Percentiles rank a stretch among this genome's conserved stretches.
Evolutionary conservation across 2,888 invertebrate genomes (phyloP).

Genomic region (Cheilosia grossa): DNA sequence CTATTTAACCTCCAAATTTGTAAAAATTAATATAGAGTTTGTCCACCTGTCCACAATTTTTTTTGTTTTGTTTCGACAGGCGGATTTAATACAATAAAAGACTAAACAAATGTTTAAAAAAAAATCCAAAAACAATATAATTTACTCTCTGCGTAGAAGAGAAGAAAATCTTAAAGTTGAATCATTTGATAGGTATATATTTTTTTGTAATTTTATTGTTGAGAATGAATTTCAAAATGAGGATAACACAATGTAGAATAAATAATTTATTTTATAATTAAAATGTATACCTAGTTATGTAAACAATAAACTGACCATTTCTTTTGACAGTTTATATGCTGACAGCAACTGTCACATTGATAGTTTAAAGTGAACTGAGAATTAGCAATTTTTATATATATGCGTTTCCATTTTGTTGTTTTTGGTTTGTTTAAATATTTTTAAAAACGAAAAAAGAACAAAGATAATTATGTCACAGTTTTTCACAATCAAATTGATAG

Average conservation of each 20-base stretch:
- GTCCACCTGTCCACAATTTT: conserved; percentile 27
- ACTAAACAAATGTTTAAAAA: conserved; percentile 22
- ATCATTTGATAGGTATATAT: conserved; percentile 12
- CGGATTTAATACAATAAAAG: conserved; percentile 36
- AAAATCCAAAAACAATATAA: conserved; percentile 9
- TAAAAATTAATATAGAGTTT: conserved; percentile 28
- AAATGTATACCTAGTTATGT: conserved; percentile 40
- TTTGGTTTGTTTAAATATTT: conserved; percentile 17
- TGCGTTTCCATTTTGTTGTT: conserved; percentile 13
- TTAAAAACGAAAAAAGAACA: neutral
- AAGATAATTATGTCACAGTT: conserved; percentile 14
- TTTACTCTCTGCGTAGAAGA: neutral
- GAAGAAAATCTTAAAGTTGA: neutral
- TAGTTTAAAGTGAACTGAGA: conserved; percentile 41
- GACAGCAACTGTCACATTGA: conserved; percentile 49
- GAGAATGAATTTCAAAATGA: conserved; percentile 37
- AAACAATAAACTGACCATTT: conserved; percentile 26
- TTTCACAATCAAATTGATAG: conserved; percentile 43
- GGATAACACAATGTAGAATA: conserved; percentile 53
- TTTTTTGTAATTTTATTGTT: conserved; percentile 11
- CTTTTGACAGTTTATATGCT: neutral
- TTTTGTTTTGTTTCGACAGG: conserved; percentile 12
- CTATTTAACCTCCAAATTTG: conserved; percentile 51
- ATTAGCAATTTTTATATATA: conserved; percentile 7
- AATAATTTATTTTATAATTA: conserved; percentile 49